Evolutionary conservation across 1,140 invertebrate species (phyloP).

Genomic region (Propsilocerus akamusi): DNA sequence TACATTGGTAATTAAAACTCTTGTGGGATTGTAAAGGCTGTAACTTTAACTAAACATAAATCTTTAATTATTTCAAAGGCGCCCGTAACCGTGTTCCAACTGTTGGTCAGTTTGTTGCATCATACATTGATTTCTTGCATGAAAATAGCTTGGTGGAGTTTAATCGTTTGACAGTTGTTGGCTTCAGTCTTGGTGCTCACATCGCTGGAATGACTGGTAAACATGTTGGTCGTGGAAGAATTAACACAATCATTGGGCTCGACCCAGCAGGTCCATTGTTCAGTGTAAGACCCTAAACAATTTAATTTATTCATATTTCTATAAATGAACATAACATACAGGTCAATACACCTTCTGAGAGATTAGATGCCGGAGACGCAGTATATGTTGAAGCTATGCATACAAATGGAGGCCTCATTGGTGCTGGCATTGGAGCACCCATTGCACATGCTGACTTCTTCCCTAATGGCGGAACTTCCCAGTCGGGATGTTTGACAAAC

Average conservation of each 20-base stretch:
- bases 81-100: not conserved
- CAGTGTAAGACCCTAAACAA: not conserved
- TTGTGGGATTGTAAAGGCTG: too few species aligned
- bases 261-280: not conserved
- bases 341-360: constrained; percentile 11
- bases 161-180: not conserved
- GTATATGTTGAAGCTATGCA: constrained; percentile 54
- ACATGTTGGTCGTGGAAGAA: not conserved
- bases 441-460: constrained; percentile 52
- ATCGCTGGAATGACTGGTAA: not conserved
- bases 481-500: constrained; percentile 39
- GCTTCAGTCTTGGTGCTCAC: not conserved
- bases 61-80: too few species aligned
- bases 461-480: constrained; percentile 41
- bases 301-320: not conserved
- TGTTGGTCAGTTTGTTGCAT: not conserved
- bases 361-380: constrained; percentile 44
- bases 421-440: constrained; percentile 30
- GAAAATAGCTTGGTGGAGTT: not conserved
- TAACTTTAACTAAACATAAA: too few species aligned
- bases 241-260: not conserved
- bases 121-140: not conserved
- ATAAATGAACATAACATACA: not conserved
- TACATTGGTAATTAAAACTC: too few species aligned
- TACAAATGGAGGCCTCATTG: constrained; percentile 40